Evolutionary conservation across 2,888 invertebrate genomes (phyloP).

Genomic region (Phaonia tiefii): DNA sequence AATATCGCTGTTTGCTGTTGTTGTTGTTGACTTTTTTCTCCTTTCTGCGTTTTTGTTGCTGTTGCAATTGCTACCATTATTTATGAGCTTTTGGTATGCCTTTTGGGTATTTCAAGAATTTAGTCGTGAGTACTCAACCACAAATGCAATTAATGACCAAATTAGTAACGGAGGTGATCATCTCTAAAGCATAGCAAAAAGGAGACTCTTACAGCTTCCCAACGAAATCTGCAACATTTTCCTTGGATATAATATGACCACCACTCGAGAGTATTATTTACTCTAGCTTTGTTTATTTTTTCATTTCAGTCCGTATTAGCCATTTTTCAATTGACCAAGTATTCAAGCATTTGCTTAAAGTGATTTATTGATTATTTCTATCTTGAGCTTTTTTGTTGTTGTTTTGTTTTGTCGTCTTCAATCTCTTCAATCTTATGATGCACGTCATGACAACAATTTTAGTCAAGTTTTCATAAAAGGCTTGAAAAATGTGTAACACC

Average conservation of each 20-base stretch:
- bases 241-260: background rate
- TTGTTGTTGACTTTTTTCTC: constrained; percentile 17
- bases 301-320: constrained; percentile 34
- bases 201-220: constrained; percentile 16
- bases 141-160: constrained; percentile 71
- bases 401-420: constrained; percentile 9
- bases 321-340: constrained; percentile 21
- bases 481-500: constrained; percentile 64
- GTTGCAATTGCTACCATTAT: constrained; percentile 60
- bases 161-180: constrained; percentile 63
- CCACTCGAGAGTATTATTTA: constrained; percentile 51
- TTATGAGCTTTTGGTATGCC: constrained; percentile 71
- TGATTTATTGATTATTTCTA: constrained; percentile 64
- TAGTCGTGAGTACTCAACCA: constrained; percentile 69
- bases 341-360: constrained; percentile 57
- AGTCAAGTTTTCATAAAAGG: constrained; percentile 49
- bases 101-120: constrained; percentile 71
- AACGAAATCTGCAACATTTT: constrained; percentile 35
- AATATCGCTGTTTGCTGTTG: constrained; percentile 62
- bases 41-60: no score
- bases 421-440: background rate
- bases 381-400: constrained; percentile 12
- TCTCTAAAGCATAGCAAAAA: constrained; percentile 42
- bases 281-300: constrained; percentile 40
- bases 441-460: constrained; percentile 42